Evolutionary conservation across 2,113 vertebrate species (phyloP).

Genomic region (Sinosuthora webbiana): DNA sequence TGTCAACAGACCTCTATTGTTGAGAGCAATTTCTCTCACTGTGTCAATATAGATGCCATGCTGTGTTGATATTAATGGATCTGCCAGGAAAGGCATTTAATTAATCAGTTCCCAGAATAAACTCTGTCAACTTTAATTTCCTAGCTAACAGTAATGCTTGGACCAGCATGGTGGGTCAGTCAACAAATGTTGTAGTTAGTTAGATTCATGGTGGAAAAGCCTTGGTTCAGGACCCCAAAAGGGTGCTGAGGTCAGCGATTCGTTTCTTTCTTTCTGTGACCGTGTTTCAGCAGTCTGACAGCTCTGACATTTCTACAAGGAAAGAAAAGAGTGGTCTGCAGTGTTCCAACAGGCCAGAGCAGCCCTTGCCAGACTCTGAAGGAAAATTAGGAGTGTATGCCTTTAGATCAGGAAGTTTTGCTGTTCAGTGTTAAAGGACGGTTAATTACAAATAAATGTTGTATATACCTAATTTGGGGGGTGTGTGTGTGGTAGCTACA

Average conservation of each 20-base stretch:
- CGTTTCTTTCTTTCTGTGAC: not conserved
- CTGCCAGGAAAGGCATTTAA: constrained; percentile 75
- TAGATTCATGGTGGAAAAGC: not conserved
- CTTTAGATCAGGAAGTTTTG: not conserved
- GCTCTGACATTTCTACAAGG: not conserved
- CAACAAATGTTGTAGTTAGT: constrained; percentile 41
- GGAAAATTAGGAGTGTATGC: not conserved
- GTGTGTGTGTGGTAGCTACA: not conserved
- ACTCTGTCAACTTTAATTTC: constrained; percentile 62
- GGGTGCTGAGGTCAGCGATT: constrained; percentile 17
- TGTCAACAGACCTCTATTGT: constrained; percentile 72
- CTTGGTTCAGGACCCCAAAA: not conserved
- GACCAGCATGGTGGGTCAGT: not conserved
- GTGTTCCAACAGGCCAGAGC: not conserved
- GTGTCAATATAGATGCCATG: constrained; percentile 70
- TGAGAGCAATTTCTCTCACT: constrained; percentile 70
- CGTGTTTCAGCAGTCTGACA: not conserved
- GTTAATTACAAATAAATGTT: not conserved
- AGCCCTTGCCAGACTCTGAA: not conserved
- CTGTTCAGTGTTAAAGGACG: not conserved
- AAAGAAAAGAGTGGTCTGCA: not conserved
- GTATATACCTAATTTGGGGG: rapidly evolving
- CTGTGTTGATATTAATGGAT: constrained; percentile 76
- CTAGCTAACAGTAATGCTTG: constrained; percentile 17
- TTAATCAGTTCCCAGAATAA: constrained; percentile 76